Percentiles rank a stretch among this genome's conserved stretches.
Conservation (phyloP, 2,888 invertebrate species). For the Trileptium ribeirensis region DNA sequence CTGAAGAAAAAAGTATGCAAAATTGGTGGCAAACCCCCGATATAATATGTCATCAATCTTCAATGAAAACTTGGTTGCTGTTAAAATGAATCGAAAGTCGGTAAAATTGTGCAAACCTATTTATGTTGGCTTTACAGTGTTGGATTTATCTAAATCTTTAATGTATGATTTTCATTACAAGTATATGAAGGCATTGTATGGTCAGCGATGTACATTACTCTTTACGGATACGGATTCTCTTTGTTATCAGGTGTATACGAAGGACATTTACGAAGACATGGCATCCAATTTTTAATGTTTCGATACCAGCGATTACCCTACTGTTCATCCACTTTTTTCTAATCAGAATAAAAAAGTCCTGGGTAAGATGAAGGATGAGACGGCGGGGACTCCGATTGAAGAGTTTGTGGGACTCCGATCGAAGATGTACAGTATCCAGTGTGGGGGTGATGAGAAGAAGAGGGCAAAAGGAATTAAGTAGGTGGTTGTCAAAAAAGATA, state of each 20-base stretch:
- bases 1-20: background rate
- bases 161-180: background rate
- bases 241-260: background rate
- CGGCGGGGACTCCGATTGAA: background rate
- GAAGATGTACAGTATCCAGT: background rate
- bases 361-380: slow-evolving; percentile 10
- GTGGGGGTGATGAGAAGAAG: background rate
- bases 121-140: background rate
- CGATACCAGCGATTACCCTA: slow-evolving; percentile 2
- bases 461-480: background rate
- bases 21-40: background rate
- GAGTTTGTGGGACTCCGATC: slow-evolving; percentile 11
- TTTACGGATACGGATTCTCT: slow-evolving; percentile 7
- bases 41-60: background rate
- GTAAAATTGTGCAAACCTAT: slow-evolving; percentile 1
- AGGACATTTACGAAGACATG: slow-evolving; percentile 1
- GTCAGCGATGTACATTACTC: background rate
- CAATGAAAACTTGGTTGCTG: background rate
- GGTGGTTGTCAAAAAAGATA: background rate
- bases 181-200: background rate
- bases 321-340: background rate
- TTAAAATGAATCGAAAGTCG: background rate
- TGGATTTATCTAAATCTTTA: background rate
- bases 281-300: background rate
- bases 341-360: background rate